These are phyloP conservation scores for Scomberomorus guttatus DNA, from an alignment of 2,797 vertebrate genomes.

Conservation along the genomic window DNA sequence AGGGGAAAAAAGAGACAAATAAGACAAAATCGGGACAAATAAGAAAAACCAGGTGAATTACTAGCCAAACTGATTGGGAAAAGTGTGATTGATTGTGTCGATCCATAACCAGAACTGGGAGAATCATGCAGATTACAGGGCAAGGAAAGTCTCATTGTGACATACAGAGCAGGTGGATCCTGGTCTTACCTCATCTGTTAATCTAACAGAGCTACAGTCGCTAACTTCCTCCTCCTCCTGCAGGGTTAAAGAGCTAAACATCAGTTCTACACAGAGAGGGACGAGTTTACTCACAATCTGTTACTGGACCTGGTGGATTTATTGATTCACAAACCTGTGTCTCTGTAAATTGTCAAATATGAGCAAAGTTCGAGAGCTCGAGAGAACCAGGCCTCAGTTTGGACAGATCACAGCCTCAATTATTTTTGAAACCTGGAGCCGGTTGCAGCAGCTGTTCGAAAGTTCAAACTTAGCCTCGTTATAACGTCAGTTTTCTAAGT, in stretches of 20 bases:
- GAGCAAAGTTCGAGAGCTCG: background rate
- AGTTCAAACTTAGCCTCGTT: too few species aligned
- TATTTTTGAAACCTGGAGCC: too few species aligned
- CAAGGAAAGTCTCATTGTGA: slow-evolving; percentile 9
- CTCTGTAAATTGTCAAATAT: background rate
- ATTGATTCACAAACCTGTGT: background rate
- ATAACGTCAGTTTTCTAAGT: too few species aligned
- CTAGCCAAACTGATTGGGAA: slow-evolving; percentile 4
- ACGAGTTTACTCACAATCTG: background rate
- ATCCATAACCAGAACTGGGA: background rate
- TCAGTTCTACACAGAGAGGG: slow-evolving; percentile 57
- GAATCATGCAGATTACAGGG: slow-evolving; percentile 67
- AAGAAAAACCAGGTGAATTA: background rate
- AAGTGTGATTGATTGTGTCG: background rate
- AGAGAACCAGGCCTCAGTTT: background rate
- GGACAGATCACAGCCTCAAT: background rate
- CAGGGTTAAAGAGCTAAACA: slow-evolving; percentile 69
- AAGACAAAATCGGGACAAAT: slow-evolving; percentile 5
- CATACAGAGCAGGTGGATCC: slow-evolving; percentile 33
- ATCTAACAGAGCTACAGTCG: slow-evolving; percentile 77
- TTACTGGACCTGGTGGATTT: background rate
- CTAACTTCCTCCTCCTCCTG: slow-evolving; percentile 77
- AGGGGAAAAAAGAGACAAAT: background rate
- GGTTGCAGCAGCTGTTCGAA: too few species aligned
- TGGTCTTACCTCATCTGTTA: slow-evolving; percentile 77